These are phyloP conservation scores for Grallaria varia DNA, from an alignment of 2,113 vertebrate species.

Conservation along the genomic window DNA sequence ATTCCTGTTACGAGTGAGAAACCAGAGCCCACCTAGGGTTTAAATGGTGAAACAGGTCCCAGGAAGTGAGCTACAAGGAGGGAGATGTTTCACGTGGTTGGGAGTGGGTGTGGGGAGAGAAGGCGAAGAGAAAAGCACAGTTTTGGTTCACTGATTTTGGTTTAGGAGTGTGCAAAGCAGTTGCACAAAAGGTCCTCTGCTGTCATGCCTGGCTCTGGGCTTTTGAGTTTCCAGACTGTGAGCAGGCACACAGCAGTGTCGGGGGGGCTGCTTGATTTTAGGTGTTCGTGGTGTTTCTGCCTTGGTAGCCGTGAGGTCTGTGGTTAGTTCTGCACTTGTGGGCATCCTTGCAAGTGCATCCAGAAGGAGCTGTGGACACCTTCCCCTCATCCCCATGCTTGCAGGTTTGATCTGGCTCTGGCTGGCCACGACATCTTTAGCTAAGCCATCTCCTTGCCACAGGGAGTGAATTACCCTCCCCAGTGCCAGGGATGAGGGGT, in stretches of 20 bases:
- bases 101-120: neutral
- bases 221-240: neutral
- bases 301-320: neutral
- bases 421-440: neutral
- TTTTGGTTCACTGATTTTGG: neutral
- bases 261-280: neutral
- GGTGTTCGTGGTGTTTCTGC: neutral
- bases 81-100: neutral
- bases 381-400: fast-evolving
- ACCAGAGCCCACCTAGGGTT: slow-evolving; percentile 9
- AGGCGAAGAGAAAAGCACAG: neutral
- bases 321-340: neutral
- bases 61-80: neutral
- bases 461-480: neutral
- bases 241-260: neutral
- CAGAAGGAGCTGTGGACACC: neutral
- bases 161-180: neutral
- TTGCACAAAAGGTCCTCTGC: neutral
- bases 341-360: fast-evolving
- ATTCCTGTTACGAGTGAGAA: neutral
- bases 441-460: neutral
- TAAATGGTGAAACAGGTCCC: neutral
- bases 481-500: neutral
- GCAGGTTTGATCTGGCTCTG: neutral
- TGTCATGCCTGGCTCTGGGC: neutral